These are phyloP conservation scores for Nymphalis c-album DNA, from an alignment of 2,888 invertebrate genomes.

Conservation along the genomic window DNA sequence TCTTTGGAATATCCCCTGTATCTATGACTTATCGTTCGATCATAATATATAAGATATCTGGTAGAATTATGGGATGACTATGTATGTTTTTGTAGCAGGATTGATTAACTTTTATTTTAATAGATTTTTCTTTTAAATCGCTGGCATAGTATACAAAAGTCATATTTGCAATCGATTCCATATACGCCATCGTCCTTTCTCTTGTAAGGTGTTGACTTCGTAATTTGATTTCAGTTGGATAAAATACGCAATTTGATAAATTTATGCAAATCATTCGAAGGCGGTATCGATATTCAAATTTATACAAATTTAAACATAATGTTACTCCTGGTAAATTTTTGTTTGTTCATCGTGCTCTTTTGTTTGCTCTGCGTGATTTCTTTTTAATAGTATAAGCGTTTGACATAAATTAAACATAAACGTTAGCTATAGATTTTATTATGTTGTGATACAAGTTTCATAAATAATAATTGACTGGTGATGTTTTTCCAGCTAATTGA, in stretches of 20 bases:
- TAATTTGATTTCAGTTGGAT: conserved; percentile 27
- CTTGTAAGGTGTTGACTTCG: conserved; percentile 28
- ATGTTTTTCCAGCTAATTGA: no score
- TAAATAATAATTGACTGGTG: no score
- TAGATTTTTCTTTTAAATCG: no score
- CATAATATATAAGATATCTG: no score
- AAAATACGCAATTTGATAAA: conserved; percentile 27
- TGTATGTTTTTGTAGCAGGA: no score
- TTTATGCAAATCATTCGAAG: conserved; percentile 27
- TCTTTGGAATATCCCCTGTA: no score
- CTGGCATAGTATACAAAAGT: background rate
- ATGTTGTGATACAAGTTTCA: no score
- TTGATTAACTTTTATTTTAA: no score
- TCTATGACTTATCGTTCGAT: no score
- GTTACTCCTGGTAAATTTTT: background rate
- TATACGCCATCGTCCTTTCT: conserved; percentile 22
- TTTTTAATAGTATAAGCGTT: background rate
- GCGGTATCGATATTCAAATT: conserved; percentile 14
- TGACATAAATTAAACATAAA: no score
- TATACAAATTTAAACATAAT: conserved; percentile 11
- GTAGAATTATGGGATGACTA: no score
- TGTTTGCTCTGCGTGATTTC: background rate
- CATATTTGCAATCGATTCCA: conserved; percentile 11
- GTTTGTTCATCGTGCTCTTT: background rate
- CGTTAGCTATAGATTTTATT: no score